Conservation (phyloP, 2,113 vertebrate genomes). For the Aspidoscelis tigris region DNA sequence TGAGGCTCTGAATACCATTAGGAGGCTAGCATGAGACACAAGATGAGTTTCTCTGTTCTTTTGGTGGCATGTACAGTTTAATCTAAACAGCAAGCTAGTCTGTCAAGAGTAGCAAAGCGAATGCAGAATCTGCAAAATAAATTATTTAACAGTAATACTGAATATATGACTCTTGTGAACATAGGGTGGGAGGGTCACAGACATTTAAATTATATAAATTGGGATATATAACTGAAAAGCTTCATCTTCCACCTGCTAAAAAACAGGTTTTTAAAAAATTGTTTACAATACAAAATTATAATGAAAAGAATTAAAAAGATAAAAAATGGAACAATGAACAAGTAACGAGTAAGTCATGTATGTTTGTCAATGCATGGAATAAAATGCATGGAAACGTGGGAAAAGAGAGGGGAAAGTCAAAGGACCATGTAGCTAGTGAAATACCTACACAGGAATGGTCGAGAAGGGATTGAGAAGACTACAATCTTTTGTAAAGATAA, state of each 20-base stretch:
- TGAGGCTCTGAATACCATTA: not conserved
- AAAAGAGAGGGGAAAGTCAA: too few relatives aligned
- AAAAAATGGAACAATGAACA: too few relatives aligned
- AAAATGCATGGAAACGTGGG: too few relatives aligned
- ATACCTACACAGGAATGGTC: too few relatives aligned
- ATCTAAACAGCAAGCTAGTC: conserved; percentile 11
- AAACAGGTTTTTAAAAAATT: fast-evolving
- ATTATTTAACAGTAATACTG: conserved; percentile 50
- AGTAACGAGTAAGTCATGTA: too few relatives aligned
- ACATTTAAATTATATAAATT: not conserved
- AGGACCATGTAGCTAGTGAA: too few relatives aligned
- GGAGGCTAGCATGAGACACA: not conserved
- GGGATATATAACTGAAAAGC: not conserved
- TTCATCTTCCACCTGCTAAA: not conserved
- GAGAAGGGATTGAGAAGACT: too few relatives aligned
- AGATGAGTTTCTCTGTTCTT: conserved; percentile 30
- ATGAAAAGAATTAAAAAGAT: too few relatives aligned
- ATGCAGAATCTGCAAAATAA: conserved; percentile 27
- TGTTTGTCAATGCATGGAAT: too few relatives aligned
- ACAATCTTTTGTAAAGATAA: too few relatives aligned
- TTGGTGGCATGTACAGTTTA: conserved; percentile 20
- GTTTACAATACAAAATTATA: too few relatives aligned
- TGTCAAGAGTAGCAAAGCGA: conserved; percentile 46
- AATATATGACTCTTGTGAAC: conserved; percentile 21
- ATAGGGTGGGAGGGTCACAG: not conserved